Evolutionary conservation across 2,888 invertebrate species (phyloP), one percentile per base, ranked within the genome.

Genomic region (Amphimallon solstitiale): DNA sequence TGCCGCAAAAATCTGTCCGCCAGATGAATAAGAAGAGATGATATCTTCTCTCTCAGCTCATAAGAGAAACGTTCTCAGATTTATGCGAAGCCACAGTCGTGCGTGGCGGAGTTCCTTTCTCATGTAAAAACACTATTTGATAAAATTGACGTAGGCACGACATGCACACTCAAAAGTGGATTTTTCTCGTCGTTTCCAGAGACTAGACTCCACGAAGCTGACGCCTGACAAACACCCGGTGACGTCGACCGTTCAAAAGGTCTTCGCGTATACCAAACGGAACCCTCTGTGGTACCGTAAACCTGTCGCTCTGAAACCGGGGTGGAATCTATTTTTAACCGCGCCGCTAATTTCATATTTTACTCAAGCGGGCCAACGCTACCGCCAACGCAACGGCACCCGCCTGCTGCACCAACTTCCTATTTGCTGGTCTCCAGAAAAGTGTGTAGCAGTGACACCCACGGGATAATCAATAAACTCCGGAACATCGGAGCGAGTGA

Each of bases 261-360:
- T 21, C n/a, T 54, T 21, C 38, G 21, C n/a, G 38, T 54, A 38
- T 38, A 23, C 7, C n/a, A n/a, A 34, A 19, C 19, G n/a, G 21
- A 40, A 38, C 38, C 54, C 54, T 0, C 54, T 0, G 12, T 21
- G 54, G 54, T 38, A 54, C 38, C 38, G 38, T 54, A 54, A 54
- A 54, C 21, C 23, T 40, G 38, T 40, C 54, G 54, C 21, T 54
- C 37, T 14, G 23, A n/a, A 29, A 29, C 5, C 19, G 21, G 21
- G 12, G 23, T 38, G 12, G 19, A 23, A 19, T 54, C 54, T 54
- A 54, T 54, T 54, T 54, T 54, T 54, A 54, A 38, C 38, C 21
- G n/a, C n/a, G n/a, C n/a, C n/a, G n/a, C 21, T 54, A 54, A 54
- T 54, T 54, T 54, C 54, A 54, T 54, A 54, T 54, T 54, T 54